phyloP scores from a whole-genome alignment of 2,113 vertebrate genomes.

The Ptyas mucosa region DNA sequence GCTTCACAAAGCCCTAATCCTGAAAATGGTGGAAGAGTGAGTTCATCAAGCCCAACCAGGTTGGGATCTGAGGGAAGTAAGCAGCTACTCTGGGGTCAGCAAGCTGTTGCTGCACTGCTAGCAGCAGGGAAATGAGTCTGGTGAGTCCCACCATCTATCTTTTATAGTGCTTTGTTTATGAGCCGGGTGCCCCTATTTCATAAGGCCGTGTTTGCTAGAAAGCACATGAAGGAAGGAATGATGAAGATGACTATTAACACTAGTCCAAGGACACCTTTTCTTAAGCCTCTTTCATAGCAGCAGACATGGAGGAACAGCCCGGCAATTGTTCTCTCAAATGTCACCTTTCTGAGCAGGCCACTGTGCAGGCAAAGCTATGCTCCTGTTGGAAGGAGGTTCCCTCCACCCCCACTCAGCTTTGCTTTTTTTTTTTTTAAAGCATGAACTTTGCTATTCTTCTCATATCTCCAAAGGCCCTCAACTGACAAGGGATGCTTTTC shows the following conservation, averaged over 20 bases:
- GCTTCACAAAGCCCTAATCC: not conserved
- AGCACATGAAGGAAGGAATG: slow-evolving; percentile 48
- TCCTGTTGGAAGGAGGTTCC: slow-evolving; percentile 16
- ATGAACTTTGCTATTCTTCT: slow-evolving; percentile 57
- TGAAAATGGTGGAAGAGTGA: not conserved
- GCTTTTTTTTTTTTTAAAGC: slow-evolving; percentile 10
- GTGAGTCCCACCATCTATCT: slow-evolving; percentile 49
- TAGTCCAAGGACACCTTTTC: slow-evolving; percentile 73
- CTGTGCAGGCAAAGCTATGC: slow-evolving; percentile 53
- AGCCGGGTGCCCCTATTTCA: slow-evolving; percentile 54
- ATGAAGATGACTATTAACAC: slow-evolving; percentile 67
- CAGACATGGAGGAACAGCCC: slow-evolving; percentile 63
- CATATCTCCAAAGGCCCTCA: slow-evolving; percentile 63
- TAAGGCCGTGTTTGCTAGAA: slow-evolving; percentile 60
- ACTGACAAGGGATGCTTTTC: slow-evolving; percentile 64
- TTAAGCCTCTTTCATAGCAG: slow-evolving; percentile 72
- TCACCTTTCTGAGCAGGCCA: slow-evolving; percentile 68
- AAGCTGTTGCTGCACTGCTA: not conserved
- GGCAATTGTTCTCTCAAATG: slow-evolving; percentile 73
- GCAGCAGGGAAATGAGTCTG: slow-evolving; percentile 43
- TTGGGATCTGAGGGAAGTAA: not conserved
- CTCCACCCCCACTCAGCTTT: not conserved
- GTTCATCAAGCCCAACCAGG: not conserved
- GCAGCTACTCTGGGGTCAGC: not conserved
- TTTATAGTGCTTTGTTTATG: slow-evolving; percentile 65